Conservation (phyloP, 92 coral and sea anemone genomes). For the Ricordea florida region DNA sequence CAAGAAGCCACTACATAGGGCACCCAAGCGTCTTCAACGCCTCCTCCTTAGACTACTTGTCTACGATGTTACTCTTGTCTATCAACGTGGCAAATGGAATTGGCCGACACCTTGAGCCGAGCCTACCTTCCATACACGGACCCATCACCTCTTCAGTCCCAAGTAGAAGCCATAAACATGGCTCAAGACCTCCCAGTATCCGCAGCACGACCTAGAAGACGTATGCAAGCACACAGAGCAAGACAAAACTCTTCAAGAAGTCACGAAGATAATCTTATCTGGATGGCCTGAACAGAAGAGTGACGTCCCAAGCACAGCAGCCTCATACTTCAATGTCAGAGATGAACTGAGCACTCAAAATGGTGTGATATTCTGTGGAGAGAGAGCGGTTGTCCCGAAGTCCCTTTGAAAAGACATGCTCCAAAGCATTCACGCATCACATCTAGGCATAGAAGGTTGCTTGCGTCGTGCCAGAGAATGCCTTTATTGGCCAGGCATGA, state of each 20-base stretch:
- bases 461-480: slow-evolving; percentile 17
- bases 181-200: slow-evolving; percentile 16
- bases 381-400: slow-evolving; percentile 26
- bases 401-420: slow-evolving; percentile 43
- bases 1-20: not conserved
- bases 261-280: not conserved
- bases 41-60: not conserved
- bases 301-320: slow-evolving; percentile 11
- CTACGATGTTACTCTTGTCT: not conserved
- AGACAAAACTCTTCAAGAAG: slow-evolving; percentile 14
- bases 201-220: slow-evolving; percentile 31
- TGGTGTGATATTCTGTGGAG: slow-evolving; percentile 28
- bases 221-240: slow-evolving; percentile 6
- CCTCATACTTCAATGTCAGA: slow-evolving; percentile 24
- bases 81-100: slow-evolving; percentile 11
- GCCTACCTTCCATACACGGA: slow-evolving; percentile 8
- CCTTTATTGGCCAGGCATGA: slow-evolving; percentile 2
- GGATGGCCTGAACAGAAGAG: slow-evolving; percentile 47
- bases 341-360: slow-evolving; percentile 39
- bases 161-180: slow-evolving; percentile 30
- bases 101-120: slow-evolving; percentile 16
- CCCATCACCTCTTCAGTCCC: slow-evolving; percentile 1
- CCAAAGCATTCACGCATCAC: slow-evolving; percentile 30
- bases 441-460: slow-evolving; percentile 37
- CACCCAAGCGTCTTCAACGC: slow-evolving; percentile 1